A percentile compares a stretch with the other conserved stretches of the same genome.
Conservation (phyloP, 2,113 vertebrate genomes). For the Aix galericulata region DNA sequence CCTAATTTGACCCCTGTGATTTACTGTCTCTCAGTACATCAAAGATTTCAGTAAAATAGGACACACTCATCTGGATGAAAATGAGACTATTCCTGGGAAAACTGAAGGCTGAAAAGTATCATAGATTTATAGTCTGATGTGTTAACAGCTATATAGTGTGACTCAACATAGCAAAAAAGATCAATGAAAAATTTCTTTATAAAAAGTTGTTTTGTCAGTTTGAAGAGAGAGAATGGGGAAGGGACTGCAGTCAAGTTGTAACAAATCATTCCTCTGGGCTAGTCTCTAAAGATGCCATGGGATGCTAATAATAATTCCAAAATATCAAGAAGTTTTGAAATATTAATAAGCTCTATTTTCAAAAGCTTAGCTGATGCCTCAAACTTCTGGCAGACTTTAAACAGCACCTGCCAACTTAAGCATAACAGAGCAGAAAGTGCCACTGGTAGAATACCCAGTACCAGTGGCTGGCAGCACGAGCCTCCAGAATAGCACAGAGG, state of each 20-base stretch:
- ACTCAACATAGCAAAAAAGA: background rate
- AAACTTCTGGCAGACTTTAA: background rate
- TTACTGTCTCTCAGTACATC: background rate
- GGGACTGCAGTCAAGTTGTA: background rate
- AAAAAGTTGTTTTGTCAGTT: background rate
- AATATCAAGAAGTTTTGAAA: background rate
- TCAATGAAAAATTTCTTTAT: background rate
- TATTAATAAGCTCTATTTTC: background rate
- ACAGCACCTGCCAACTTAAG: background rate
- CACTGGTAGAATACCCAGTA: background rate
- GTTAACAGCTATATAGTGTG: background rate
- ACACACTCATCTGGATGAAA: background rate
- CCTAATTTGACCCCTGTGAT: background rate
- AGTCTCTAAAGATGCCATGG: background rate
- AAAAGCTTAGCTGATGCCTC: background rate
- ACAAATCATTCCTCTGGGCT: background rate
- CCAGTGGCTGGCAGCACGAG: rapidly evolving
- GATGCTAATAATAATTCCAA: slow-evolving; percentile 6
- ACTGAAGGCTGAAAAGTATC: background rate
- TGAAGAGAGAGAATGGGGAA: background rate
- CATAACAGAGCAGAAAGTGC: background rate
- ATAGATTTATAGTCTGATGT: background rate
- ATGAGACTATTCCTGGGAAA: background rate
- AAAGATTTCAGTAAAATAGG: background rate
- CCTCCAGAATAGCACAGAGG: background rate